Evolutionary conservation across 2,797 vertebrate species (phyloP).

Genomic region (Etheostoma nigrum): DNA sequence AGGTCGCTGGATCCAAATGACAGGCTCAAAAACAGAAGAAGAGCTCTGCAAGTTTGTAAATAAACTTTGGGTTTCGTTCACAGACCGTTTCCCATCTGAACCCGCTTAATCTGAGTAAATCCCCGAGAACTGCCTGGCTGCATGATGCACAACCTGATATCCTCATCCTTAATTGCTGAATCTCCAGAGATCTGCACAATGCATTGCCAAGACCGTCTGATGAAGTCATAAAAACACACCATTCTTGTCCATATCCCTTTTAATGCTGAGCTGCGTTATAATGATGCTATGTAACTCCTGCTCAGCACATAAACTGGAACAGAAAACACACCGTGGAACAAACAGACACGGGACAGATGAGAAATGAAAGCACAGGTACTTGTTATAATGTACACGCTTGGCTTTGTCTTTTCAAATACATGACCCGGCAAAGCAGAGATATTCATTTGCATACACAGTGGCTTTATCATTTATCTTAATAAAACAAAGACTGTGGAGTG

Average conservation of each 20-base stretch:
- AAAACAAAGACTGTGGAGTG: conserved; percentile 72
- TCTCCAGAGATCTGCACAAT: conserved; percentile 64
- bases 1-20: conserved; percentile 51
- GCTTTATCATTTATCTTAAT: conserved; percentile 82
- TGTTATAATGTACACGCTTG: conserved; percentile 66
- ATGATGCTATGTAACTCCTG: conserved; percentile 61
- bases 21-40: conserved; percentile 45
- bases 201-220: conserved; percentile 44
- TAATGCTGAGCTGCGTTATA: conserved; percentile 57
- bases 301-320: conserved; percentile 50
- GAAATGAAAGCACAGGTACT: conserved; percentile 66
- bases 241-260: conserved; percentile 45
- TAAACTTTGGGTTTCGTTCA: conserved; percentile 50
- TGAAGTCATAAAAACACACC: conserved; percentile 69
- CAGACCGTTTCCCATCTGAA: conserved; percentile 55
- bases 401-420: conserved; percentile 74
- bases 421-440: conserved; percentile 62
- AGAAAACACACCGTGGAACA: conserved; percentile 51
- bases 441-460: conserved; percentile 58
- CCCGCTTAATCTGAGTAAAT: conserved; percentile 69
- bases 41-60: conserved; percentile 54
- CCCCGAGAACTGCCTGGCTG: conserved; percentile 45
- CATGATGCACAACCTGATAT: conserved; percentile 48
- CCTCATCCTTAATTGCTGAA: conserved; percentile 61
- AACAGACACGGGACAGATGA: conserved; percentile 66